phyloP scores from a whole-genome alignment of 2,797 vertebrate species.

The Enteromius fasciolatus region DNA sequence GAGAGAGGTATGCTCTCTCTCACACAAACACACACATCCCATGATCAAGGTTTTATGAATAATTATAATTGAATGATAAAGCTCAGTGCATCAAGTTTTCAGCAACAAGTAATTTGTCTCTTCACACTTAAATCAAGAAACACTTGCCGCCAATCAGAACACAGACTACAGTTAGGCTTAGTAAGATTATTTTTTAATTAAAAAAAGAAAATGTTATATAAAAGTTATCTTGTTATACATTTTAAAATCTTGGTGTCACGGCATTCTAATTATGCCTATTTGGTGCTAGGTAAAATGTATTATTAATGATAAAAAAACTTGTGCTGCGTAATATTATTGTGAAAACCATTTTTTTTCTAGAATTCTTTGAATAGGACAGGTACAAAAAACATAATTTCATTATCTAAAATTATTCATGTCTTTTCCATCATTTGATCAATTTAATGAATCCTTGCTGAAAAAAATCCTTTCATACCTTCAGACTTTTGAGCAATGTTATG shows the following conservation, averaged over 20 bases:
- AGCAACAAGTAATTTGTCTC: not conserved
- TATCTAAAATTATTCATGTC: not conserved
- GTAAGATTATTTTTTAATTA: no score
- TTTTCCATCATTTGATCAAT: not conserved
- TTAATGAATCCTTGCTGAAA: not conserved
- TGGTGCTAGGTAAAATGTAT: not conserved
- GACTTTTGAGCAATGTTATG: not conserved
- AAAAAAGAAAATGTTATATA: no score
- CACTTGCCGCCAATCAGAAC: not conserved
- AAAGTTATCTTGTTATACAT: not conserved
- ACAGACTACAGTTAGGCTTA: not conserved
- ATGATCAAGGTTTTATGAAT: not conserved
- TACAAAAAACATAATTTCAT: not conserved
- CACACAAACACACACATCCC: not conserved
- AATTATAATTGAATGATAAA: not conserved
- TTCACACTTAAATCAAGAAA: not conserved
- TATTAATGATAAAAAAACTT: not conserved
- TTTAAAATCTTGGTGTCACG: not conserved
- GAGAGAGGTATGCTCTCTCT: slow-evolving; percentile 61
- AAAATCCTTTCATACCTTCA: not conserved
- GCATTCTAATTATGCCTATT: not conserved
- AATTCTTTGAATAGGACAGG: not conserved
- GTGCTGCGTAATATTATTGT: not conserved
- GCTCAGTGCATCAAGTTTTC: no score
- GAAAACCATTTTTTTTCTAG: no score